Evolutionary conservation across 92 coral and sea anemone species (phyloP), one percentile per base, ranked within the genome.

Genomic region (Palythoa grandis): DNA sequence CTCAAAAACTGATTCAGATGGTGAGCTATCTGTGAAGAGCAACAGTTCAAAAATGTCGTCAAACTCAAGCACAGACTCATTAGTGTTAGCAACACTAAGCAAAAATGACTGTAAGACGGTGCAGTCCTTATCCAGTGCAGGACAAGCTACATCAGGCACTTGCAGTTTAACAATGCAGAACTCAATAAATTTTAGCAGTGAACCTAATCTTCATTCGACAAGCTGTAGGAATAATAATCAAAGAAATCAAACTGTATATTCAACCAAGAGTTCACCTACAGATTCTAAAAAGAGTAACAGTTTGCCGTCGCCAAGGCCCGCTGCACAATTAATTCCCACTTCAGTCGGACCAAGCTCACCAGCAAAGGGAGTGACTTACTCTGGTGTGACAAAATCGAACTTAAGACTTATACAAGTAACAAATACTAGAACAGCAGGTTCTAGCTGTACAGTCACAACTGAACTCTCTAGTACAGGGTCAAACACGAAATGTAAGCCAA

Each of bases 311-410:
- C 35, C 61, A 43, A 80, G 73, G 23, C 22, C 74, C 20, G 60
- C 39, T 20, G 61, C 58, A 23, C 43, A 50, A n/a, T 66, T 38
- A 2, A 19, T 52, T 43, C 10, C 71, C 6, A 23, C 17, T 17
- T 52, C 67, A 11, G 52, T 65, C 70, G 82, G 20, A 39, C 72
- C 72, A 39, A 74, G 78, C 57, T 73, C 67, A 24, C 37, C 84
- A 37, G 71, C 82, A 54, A 63, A 70, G 52, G 86, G 82, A 39
- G 87, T 48, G 19, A 79, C 89, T 4, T 91, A 88, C 73, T 88
- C 92, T 15, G 94, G 87, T 15, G 90, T 83, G 50, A 88, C 86
- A 53, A 91, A 91, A 80, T 80, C 85, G 66, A 80, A 80, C 57
- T 80, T 80, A 50, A 80, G 65, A 66, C 17, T 52, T 40, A 47